Base-by-base conservation (phyloP, 2,113 vertebrate genomes). In the Pomatostomus ruficeps region DNA sequence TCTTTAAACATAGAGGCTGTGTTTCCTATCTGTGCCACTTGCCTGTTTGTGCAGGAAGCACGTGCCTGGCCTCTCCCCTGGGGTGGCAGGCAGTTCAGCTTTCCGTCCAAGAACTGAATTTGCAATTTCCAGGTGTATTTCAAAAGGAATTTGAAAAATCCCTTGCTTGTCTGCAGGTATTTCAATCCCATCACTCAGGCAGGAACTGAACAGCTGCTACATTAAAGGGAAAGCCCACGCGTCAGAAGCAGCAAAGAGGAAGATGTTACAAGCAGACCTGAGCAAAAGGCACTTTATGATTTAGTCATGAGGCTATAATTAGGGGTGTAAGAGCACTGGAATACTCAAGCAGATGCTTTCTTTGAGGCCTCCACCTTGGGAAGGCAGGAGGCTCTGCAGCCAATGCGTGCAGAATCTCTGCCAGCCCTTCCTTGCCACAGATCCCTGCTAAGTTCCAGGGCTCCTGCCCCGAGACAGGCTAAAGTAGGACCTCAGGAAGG, bases 291-390 rank as follows among this genome's bases (percentile, higher is more conserved):
- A 96, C 90, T 88, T 96, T 59, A 97, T 97, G 96, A 97, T 97
- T 96, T 95, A 96, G 86, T 93, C 88, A 97, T 97, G 96, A 95
- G 93, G 80, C 91, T 62, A 87, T 97, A 97, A 97, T 98, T 95
- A 97, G 85, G 95, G 58, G 84, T 88, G 62, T 77, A 85, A 94
- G 75, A 97, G 91, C 88, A 91, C 76, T 84, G 58, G 91, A 95
- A 97, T 95, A 79, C 48, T 94, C 52, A 62, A 54, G 86, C 79
- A 96, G 82, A 52, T 19, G 26, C 31, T 54, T 90, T 81, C 95
- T 93, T 77, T 38, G 57, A 93, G 96, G 42, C 65, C 63, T 93
- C 46, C 76, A 58, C 62, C 73, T 92, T 14, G 58, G 90, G 46
- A 91, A 92, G 91, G 85, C 52, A 65, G 59, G 54, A 62, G 38